Evolutionary conservation across 1,140 invertebrate species (phyloP).

Genomic region (Hylaeus anthracinus): DNA sequence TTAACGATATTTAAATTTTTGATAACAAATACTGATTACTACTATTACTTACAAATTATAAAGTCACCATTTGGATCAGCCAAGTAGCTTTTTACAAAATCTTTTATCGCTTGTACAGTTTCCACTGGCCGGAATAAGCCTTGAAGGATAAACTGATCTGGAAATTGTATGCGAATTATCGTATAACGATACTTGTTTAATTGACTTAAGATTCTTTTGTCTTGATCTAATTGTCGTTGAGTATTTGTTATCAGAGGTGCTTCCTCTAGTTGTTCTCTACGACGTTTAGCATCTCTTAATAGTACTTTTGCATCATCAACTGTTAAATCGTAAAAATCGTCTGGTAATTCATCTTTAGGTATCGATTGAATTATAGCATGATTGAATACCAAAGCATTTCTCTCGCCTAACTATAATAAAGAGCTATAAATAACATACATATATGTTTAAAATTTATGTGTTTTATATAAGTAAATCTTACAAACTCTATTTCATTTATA

Average conservation of each 20-base stretch:
- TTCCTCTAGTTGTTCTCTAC: conserved; percentile 83
- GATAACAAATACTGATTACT: background rate
- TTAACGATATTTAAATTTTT: too few species aligned
- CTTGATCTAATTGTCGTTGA: conserved; percentile 83
- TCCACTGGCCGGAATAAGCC: conserved; percentile 88
- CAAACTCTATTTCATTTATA: conserved; percentile 72
- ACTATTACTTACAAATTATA: conserved; percentile 84
- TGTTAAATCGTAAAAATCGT: conserved; percentile 92
- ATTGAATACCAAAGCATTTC: conserved; percentile 87
- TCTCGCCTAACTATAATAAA: conserved; percentile 83
- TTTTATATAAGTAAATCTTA: conserved; percentile 69
- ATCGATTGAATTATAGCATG: conserved; percentile 82
- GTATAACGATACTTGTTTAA: conserved; percentile 86
- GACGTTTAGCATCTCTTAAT: conserved; percentile 86
- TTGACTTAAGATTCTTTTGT: conserved; percentile 82
- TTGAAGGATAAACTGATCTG: conserved; percentile 90
- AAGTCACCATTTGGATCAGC: conserved; percentile 84
- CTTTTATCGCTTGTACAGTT: conserved; percentile 84
- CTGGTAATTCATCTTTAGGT: conserved; percentile 85
- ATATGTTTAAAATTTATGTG: background rate
- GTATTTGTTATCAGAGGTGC: conserved; percentile 85
- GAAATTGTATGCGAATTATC: conserved; percentile 90
- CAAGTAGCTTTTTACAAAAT: conserved; percentile 87
- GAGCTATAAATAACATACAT: background rate
- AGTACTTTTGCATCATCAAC: conserved; percentile 88